Base-by-base conservation (phyloP, 35 echinoderm and acorn worm genomes). In the Heliocidaris erythrogramma region DNA sequence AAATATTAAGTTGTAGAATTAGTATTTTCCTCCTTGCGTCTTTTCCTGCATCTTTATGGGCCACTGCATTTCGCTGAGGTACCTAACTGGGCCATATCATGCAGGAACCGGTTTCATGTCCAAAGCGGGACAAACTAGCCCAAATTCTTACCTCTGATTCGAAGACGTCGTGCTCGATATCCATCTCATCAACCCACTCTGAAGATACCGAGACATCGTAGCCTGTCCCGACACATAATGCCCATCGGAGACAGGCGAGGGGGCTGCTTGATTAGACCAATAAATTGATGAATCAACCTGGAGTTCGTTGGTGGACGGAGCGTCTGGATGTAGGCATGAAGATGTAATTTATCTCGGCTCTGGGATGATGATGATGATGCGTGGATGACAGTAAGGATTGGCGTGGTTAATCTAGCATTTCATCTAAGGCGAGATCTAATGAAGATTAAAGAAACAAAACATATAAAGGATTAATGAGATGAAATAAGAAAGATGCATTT, bases 311-410 rank as follows among this genome's bases (percentile, higher is more conserved):
- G 65, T 27, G 18, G 65, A 8, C 3, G 18, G 18, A n/a, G 65
- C n/a, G 65, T 78, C 65, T 78, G 65, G 65, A n/a, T 27, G 65
- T 24, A 21, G 65, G 65, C n/a, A 78, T 78, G 65, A 78, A 78
- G 65, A 78, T n/a, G 65, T 78, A 78, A 78, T 78, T 78, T 78
- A 78, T 78, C 65, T 78, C 65, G 65, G 65, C 65, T 78, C n/a
- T 56, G 21, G 65, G 8, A 78, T 78, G 65, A 78, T 78, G 8
- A 78, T 78, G 65, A 78, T 78, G 65, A 78, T 24, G 21, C 65
- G 14, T 6, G 65, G 65, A 7, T 78, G 65, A 78, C 65, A 18
- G 65, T n/a, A 7, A 1, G 65, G 65, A 27, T 78, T 78, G 65
- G 17, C 21, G 65, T 18, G 65, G 65, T 78, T 78, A 78, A 78